Evolutionary conservation across 2,113 vertebrate genomes (phyloP), one percentile per base, ranked within the genome.

Genomic region (Cololabis saira): DNA sequence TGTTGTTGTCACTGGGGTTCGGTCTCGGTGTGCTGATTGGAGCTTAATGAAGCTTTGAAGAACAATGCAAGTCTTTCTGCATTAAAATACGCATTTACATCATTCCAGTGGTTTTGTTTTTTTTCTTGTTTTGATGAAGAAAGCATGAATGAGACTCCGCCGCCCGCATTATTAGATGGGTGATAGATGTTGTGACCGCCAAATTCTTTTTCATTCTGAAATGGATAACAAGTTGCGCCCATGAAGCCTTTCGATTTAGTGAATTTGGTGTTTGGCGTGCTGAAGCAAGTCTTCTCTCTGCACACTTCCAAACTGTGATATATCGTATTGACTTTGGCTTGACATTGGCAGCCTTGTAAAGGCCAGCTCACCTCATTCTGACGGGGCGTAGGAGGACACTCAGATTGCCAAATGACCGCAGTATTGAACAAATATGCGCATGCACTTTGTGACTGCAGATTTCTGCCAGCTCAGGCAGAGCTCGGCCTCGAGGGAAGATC

Each of bases 171-270:
- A 27, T 27, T 27, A 27, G 24, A 27, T 5, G 2, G 24, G 24
- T 3, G 24, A 40, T 74, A 78, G 65, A 82, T 76, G 67, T 74
- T 76, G 67, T 74, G 51, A 53, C 42, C 17, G 49, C 37, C 8
- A 17, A 55, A n/a, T 33, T 24, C 37, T 9, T 27, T 47, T 59
- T 37, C 55, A 60, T n/a, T 19, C 50, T 45, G 37, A 42, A 14
- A 48, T 13, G 19, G 33, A 24, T 37, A 7, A 12, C 19, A 43
- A 44, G 21, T 5, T 19, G 42, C 10, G 41, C 55, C 41, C n/a
- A 40, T n/a, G 24, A n/a, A 49, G 30, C 7, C 18, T 40, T 56
- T 67, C 3, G 30, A 42, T 30, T 24, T 33, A 37, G 42, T 64
- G 48, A 48, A 33, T 19, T 40, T 50, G 14, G 43, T 16, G 41